These are phyloP conservation scores for Platichthys stellatus DNA, from an alignment of 2,113 vertebrate genomes.

Conservation along the genomic window DNA sequence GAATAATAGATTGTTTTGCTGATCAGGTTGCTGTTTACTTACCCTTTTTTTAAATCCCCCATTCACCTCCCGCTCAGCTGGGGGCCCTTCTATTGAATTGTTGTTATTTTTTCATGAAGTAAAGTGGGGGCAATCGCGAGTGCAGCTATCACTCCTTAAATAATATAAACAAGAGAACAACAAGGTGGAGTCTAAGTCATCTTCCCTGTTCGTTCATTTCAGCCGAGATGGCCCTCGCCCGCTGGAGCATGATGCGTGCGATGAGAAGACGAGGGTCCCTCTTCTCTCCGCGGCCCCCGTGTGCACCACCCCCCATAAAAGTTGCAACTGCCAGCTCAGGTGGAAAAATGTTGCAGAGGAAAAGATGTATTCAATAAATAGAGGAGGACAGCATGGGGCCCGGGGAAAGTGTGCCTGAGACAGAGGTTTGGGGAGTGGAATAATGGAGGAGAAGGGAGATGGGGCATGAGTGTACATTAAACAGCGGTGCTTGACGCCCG, in stretches of 20 bases:
- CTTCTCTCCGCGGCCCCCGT: slow-evolving; percentile 57
- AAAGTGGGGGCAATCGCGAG: slow-evolving; percentile 81
- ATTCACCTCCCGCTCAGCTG: slow-evolving; percentile 92
- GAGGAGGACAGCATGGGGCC: slow-evolving; percentile 97
- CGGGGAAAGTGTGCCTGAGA: slow-evolving; percentile 94
- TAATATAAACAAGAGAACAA: slow-evolving; percentile 79
- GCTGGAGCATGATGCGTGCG: slow-evolving; percentile 88
- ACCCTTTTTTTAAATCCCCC: slow-evolving; percentile 92
- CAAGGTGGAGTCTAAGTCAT: slow-evolving; percentile 82
- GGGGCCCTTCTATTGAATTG: slow-evolving; percentile 89
- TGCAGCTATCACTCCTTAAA: slow-evolving; percentile 87
- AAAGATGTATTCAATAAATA: slow-evolving; percentile 99
- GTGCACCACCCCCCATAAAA: slow-evolving; percentile 85
- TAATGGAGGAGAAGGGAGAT: slow-evolving; percentile 97
- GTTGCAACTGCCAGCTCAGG: slow-evolving; percentile 97
- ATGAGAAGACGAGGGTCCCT: slow-evolving; percentile 77
- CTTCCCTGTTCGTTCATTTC: slow-evolving; percentile 94
- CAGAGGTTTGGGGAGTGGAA: slow-evolving; percentile 93
- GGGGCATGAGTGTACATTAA: slow-evolving; percentile 99
- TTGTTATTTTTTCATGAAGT: slow-evolving; percentile 96
- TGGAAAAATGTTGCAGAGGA: slow-evolving; percentile 97
- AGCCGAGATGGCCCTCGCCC: slow-evolving; percentile 87
- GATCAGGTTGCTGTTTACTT: slow-evolving; percentile 93
- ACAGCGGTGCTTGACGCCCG: slow-evolving; percentile 93
- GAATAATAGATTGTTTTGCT: slow-evolving; percentile 93